Percentiles rank a stretch among this genome's conserved stretches.
Conservation (phyloP, 30 jellyfish, hydroid and myxozoan genomes). For the Rhopilema esculentum region DNA sequence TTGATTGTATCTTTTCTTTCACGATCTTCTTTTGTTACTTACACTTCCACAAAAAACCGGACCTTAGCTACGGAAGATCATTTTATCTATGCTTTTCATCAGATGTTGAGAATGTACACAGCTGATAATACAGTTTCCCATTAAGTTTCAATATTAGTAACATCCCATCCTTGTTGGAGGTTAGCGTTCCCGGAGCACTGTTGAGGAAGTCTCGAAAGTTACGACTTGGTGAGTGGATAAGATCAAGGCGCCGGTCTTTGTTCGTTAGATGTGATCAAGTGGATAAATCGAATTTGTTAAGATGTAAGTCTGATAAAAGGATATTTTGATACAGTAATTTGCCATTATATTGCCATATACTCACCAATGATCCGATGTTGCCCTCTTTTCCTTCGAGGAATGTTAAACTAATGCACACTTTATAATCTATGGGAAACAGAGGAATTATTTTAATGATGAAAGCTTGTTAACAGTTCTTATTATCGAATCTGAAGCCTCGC, state of each 20-base stretch:
- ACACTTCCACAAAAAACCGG: neutral
- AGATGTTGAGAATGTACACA: neutral
- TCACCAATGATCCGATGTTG: neutral
- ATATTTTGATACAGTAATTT: neutral
- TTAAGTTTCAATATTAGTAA: neutral
- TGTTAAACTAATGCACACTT: neutral
- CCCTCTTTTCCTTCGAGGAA: neutral
- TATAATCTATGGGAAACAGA: neutral
- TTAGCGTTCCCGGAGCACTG: neutral
- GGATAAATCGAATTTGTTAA: conserved; percentile 6
- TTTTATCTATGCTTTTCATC: neutral
- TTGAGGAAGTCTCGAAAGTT: neutral
- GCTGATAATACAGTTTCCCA: neutral
- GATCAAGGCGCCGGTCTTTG: conserved; percentile 13
- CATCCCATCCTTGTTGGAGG: neutral
- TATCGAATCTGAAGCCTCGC: neutral
- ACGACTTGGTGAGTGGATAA: neutral
- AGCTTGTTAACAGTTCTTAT: neutral
- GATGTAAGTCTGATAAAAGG: conserved; percentile 25
- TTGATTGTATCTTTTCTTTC: neutral
- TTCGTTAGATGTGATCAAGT: conserved; percentile 9
- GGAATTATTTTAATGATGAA: neutral
- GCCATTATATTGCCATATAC: neutral
- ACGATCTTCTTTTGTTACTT: neutral
- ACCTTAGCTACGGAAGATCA: neutral